Evolutionary conservation across 2,888 invertebrate genomes (phyloP), one percentile per base, ranked within the genome.

Genomic region (Drosophila ezoana): DNA sequence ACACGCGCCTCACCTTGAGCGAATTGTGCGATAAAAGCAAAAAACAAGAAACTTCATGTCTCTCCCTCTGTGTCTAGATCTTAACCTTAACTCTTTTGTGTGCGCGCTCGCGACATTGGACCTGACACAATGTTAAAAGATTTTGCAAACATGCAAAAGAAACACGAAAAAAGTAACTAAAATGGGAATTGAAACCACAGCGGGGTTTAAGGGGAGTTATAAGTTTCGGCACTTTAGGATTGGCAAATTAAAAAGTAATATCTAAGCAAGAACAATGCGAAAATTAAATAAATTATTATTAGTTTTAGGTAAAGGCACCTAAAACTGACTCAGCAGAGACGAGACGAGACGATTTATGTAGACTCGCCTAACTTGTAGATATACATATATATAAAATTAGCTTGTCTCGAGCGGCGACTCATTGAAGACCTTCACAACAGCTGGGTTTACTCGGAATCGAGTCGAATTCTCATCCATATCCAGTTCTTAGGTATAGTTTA

Each of bases 81-180:
- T 28, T 28, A 33, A 49, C 23, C 35, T 45, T n/a, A 66, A 66
- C 57, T 67, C 60, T 67, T 64, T 76, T 66, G 44, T 64, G 20
- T 33, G 35, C 18, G 20, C 23, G 16, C 18, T 35, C 37, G 69
- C 69, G 80, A 75, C 83, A 80, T 76, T 81, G 73, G 74, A 80
- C 60, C 57, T 70, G 72, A 78, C 76, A 78, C 70, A 67, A 69
- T 68, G 84, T 72, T 72, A 83, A 74, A 75, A 75, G 67, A 72
- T 76, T 76, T 76, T 63, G 76, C 72, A 76, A 76, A 71, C 71
- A 75, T 57, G 59, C 56, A 63, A 65, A 54, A 44, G 57, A 45
- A 59, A 69, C 23, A 58, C 28, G 32, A 9, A 47, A 45, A 59
- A 3, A 66, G 41, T 48, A 44, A 64, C 9, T 16, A 47, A 61